Base-by-base conservation (phyloP, 2,888 invertebrate genomes). In the Terebella lapidaria region DNA sequence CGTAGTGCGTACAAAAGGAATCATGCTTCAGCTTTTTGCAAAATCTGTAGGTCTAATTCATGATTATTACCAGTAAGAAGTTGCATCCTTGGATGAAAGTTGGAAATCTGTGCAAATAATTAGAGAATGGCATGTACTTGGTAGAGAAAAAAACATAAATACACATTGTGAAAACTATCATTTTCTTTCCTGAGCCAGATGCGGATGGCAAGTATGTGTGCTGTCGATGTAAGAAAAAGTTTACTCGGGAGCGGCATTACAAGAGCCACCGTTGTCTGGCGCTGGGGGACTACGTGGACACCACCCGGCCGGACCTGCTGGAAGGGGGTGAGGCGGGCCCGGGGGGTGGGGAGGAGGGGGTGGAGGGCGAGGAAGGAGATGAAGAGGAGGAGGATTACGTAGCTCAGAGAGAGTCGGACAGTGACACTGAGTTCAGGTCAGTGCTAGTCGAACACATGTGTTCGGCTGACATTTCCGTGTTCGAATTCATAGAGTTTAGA, bases 251-350 rank as follows among this genome's bases (percentile, higher is more conserved):
- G 62, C 65, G 79, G 5, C 75, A 77, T 56, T 77, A 72, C 61
- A 73, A 68, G 58, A 74, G 77, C 1, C 79, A 79, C 70, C 72
- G 70, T 58, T 79, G 79, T 66, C 60, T 75, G 54, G 76, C 74
- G 4, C 60, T 66, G 15, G 71, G 73, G 1, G 77, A 77, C 53
- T 79, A 76, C 65, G 72, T 78, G 1, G 77, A 78, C 63, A 73
- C 77, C 53, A 69, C 72, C 25, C 69, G 68, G 54, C 72, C 71
- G 53, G 75, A 74, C 29, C 66, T 68, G 47, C 46, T 46, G 18
- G 57, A 58, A 4, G 63, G 60, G n/a, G 60, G 52, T 10, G 64
- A 62, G 4, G 56, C 54, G 18, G 60, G 27, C 42, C 42, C 26
- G 24, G 27, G 27, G 15, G 29, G 30, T 42, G 49, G n/a, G n/a